Evolutionary conservation across 2,888 invertebrate species (phyloP).

Genomic region (Carabus problematicus): DNA sequence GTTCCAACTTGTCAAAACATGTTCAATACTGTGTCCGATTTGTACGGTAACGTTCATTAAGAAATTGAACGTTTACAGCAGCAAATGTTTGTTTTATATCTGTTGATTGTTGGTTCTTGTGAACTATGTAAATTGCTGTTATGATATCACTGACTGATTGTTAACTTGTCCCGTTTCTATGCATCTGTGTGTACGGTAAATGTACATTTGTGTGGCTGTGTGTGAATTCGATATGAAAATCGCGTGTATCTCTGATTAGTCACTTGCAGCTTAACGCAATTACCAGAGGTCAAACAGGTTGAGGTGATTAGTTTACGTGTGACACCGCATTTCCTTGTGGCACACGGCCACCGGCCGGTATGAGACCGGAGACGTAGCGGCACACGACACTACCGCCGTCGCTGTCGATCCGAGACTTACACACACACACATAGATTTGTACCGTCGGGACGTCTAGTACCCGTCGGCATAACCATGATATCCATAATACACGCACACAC

Average conservation of each 20-base stretch:
- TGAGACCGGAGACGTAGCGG: slow-evolving; percentile 21
- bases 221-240: slow-evolving; percentile 32
- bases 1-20: too few relatives aligned
- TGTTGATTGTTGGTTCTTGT: too few relatives aligned
- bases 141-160: too few relatives aligned
- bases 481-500: background rate
- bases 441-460: background rate
- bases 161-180: too few relatives aligned
- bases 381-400: slow-evolving; percentile 5
- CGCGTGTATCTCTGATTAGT: slow-evolving; percentile 40
- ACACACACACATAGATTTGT: background rate
- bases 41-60: too few relatives aligned
- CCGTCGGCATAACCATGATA: slow-evolving; percentile 3
- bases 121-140: too few relatives aligned
- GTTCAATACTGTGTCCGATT: too few relatives aligned
- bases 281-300: slow-evolving; percentile 60
- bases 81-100: too few relatives aligned
- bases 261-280: slow-evolving; percentile 53
- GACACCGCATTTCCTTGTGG: slow-evolving; percentile 56
- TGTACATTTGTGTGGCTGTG: background rate
- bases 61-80: too few relatives aligned
- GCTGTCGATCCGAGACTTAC: slow-evolving; percentile 4
- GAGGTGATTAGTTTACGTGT: slow-evolving; percentile 58
- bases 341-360: slow-evolving; percentile 43
- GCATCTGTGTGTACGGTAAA: too few relatives aligned